A percentile compares a stretch with the other conserved stretches of the same genome.
These are phyloP conservation scores for Trachemys scripta DNA, from an alignment of 2,113 vertebrate species.

Conservation along the genomic window DNA sequence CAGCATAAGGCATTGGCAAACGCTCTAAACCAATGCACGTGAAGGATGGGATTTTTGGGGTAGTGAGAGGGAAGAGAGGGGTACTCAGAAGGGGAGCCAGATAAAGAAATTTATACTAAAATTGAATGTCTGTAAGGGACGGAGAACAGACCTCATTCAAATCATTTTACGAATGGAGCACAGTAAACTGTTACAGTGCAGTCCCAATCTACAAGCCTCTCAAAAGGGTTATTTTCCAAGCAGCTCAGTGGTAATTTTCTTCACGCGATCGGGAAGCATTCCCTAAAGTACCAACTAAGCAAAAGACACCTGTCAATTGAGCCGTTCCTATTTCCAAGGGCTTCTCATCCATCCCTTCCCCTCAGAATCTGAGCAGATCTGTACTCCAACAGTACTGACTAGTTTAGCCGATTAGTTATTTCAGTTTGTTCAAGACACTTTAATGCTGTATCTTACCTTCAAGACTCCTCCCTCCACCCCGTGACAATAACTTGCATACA, in stretches of 20 bases:
- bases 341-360: neutral
- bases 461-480: neutral
- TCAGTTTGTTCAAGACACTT: neutral
- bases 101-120: slow-evolving; percentile 5
- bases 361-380: neutral
- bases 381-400: neutral
- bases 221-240: neutral
- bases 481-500: neutral
- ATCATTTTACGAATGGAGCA: neutral
- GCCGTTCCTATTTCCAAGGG: neutral
- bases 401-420: neutral
- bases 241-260: neutral
- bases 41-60: neutral
- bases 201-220: neutral
- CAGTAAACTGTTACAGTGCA: neutral
- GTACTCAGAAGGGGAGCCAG: neutral
- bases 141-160: neutral
- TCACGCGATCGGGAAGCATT: accelerated
- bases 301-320: neutral
- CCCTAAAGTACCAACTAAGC: neutral
- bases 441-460: neutral
- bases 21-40: neutral
- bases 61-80: neutral
- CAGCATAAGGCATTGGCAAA: slow-evolving; percentile 21
- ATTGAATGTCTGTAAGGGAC: neutral